Percentiles rank a stretch among this genome's conserved stretches.
Evolutionary conservation across 1,140 invertebrate species (phyloP).

Genomic region (Sitodiplosis mosellana): DNA sequence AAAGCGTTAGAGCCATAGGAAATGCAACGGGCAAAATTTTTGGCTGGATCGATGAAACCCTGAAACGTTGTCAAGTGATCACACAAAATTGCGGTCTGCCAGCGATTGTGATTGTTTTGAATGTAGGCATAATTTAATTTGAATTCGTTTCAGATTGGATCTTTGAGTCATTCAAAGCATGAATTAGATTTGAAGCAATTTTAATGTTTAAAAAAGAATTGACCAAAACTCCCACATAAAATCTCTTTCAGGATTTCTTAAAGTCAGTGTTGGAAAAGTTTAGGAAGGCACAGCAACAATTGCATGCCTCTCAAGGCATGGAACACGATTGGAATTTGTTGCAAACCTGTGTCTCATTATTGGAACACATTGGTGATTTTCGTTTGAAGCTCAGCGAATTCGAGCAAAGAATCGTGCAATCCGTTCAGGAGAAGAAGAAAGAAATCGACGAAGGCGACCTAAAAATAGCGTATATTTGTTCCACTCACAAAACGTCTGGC

Average conservation of each 20-base stretch:
- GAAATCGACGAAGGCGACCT: slow-evolving; percentile 4
- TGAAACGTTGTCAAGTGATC: slow-evolving; percentile 14
- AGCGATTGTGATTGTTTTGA: slow-evolving; percentile 8
- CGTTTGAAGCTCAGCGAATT: slow-evolving; percentile 36
- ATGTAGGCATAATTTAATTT: slow-evolving; percentile 2
- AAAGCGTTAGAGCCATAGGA: slow-evolving; percentile 19
- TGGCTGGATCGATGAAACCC: slow-evolving; percentile 16
- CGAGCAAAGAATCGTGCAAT: slow-evolving; percentile 32
- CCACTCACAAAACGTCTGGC: slow-evolving; percentile 4
- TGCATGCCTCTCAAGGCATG: slow-evolving; percentile 32
- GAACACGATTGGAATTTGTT: slow-evolving; percentile 50
- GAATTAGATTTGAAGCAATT: no score
- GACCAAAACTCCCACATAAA: no score
- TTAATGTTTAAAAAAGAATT: no score
- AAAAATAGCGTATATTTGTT: neutral
- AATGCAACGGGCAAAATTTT: slow-evolving; percentile 20
- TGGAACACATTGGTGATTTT: slow-evolving; percentile 48
- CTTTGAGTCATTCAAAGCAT: no score
- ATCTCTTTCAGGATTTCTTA: slow-evolving; percentile 23
- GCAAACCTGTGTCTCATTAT: slow-evolving; percentile 45
- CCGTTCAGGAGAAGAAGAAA: slow-evolving; percentile 21
- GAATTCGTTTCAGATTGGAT: no score
- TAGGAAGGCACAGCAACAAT: slow-evolving; percentile 30
- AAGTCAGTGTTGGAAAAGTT: slow-evolving; percentile 40
- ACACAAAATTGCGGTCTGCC: slow-evolving; percentile 19